A percentile compares a stretch with the other conserved stretches of the same genome.
Conservation (phyloP, 2,113 vertebrate species). For the Bubo bubo region DNA sequence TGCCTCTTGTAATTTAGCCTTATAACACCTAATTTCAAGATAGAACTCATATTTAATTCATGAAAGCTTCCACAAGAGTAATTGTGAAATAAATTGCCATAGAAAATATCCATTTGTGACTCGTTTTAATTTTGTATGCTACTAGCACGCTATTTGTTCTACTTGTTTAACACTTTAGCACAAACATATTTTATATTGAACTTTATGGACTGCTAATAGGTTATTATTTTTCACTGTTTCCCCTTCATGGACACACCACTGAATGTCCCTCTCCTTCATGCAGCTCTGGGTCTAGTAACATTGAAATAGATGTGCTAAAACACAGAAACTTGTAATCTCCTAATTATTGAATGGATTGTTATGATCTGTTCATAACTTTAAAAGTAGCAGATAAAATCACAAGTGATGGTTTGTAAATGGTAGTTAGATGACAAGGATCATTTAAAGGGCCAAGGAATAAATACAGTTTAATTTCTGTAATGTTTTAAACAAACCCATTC, state of each 20-base stretch:
- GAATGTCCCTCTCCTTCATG: constrained; percentile 48
- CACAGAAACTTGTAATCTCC: constrained; percentile 73
- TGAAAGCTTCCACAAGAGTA: constrained; percentile 96
- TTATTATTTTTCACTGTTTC: constrained; percentile 57
- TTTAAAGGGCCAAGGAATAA: constrained; percentile 73
- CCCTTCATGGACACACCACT: constrained; percentile 1
- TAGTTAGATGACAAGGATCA: constrained; percentile 79
- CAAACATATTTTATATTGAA: constrained; percentile 79
- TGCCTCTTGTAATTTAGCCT: constrained; percentile 99
- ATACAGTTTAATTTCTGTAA: constrained; percentile 77
- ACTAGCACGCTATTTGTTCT: constrained; percentile 79
- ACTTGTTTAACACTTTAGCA: constrained; percentile 85
- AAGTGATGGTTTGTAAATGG: constrained; percentile 76
- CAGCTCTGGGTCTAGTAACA: constrained; percentile 43
- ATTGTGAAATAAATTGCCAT: constrained; percentile 99
- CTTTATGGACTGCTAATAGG: constrained; percentile 71
- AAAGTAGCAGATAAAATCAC: constrained; percentile 76
- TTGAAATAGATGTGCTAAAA: constrained; percentile 49
- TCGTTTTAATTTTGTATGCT: constrained; percentile 88
- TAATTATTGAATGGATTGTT: constrained; percentile 74
- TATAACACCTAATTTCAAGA: constrained; percentile 99
- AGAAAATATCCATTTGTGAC: constrained; percentile 93
- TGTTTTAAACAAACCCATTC: constrained; percentile 81
- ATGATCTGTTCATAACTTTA: constrained; percentile 76
- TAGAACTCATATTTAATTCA: constrained; percentile 99